phyloP scores from a whole-genome alignment of 1,140 invertebrate species.

The Bathynomus jamesi region DNA sequence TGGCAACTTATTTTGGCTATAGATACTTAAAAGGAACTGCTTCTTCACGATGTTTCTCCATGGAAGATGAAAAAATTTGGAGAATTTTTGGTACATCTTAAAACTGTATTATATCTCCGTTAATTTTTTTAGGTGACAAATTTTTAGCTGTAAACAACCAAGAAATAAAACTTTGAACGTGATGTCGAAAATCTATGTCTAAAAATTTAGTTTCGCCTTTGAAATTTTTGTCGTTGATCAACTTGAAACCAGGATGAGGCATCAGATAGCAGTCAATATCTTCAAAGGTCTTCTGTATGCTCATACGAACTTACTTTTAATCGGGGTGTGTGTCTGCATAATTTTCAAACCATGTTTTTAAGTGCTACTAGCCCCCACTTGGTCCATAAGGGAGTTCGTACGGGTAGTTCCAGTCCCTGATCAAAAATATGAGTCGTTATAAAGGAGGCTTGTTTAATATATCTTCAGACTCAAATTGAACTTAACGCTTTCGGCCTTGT shows the following conservation, averaged over 20 bases:
- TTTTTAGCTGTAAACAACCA: neutral
- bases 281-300: neutral
- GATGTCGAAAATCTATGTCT: neutral
- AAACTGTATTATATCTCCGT: neutral
- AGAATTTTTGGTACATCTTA: neutral
- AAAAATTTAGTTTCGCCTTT: neutral
- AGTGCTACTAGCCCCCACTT: neutral
- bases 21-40: neutral
- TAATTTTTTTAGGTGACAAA: neutral
- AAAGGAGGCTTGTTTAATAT: too few species aligned
- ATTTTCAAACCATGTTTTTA: neutral
- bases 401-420: neutral
- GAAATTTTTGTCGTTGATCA: neutral
- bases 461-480: neutral
- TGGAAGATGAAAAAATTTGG: neutral
- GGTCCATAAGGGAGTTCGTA: neutral
- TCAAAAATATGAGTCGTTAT: neutral
- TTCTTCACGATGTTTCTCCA: neutral
- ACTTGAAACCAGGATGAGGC: neutral
- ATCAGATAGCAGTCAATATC: neutral
- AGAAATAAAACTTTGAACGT: neutral
- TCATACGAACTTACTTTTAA: neutral
- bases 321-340: neutral
- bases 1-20: neutral
- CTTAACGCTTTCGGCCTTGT: too few species aligned